Evolutionary conservation across 2,113 vertebrate genomes (phyloP).

Genomic region (Thomomys bottae): DNA sequence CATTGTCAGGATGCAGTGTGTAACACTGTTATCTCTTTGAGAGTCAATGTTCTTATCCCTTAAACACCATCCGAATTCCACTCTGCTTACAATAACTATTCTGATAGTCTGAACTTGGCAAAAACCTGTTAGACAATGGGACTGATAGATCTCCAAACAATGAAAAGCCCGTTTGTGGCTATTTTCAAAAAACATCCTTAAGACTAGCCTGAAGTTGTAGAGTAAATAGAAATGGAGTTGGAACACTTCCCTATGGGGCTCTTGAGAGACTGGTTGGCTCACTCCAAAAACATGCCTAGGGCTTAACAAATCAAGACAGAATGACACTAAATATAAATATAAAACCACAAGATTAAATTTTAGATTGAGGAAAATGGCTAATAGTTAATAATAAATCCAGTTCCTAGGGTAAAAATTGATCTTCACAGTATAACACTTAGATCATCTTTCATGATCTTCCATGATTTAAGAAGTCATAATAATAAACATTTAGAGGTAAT

Average conservation of each 20-base stretch:
- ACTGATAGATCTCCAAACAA: constrained; percentile 18
- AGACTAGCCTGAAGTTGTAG: neutral
- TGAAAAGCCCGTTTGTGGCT: neutral
- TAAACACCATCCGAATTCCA: neutral
- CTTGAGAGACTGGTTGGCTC: no score
- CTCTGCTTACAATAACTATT: neutral
- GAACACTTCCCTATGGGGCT: no score
- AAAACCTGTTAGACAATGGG: neutral
- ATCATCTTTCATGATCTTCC: no score
- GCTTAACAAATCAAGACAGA: no score
- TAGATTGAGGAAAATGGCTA: neutral
- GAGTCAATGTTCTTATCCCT: neutral
- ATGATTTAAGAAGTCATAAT: neutral
- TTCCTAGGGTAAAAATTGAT: neutral
- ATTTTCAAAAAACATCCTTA: neutral
- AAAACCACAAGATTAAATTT: constrained; percentile 27
- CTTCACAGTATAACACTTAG: neutral
- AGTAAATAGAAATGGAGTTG: no score
- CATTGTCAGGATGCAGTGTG: no score
- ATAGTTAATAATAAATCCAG: constrained; percentile 10
- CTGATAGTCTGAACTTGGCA: neutral
- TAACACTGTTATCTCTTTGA: neutral
- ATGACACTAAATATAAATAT: constrained; percentile 25
- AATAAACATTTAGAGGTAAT: neutral
- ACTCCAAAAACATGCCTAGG: no score